Base-by-base conservation (phyloP, 64 coral and sea anemone genomes). In the Hydrozoanthus tunicans region DNA sequence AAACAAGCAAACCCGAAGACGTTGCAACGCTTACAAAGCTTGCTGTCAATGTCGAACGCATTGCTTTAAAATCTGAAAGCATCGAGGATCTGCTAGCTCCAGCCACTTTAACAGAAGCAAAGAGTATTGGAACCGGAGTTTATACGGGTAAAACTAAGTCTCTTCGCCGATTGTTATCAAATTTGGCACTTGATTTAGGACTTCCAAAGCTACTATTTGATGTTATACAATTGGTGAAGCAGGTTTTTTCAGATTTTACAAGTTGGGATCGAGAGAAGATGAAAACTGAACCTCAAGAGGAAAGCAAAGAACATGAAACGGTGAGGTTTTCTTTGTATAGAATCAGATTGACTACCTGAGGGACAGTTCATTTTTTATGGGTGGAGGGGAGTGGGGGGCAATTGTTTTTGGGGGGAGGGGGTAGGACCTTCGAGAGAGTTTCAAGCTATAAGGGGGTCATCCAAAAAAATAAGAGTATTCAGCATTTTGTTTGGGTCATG, bases 61-160 rank as follows among this genome's bases (percentile, higher is more conserved):
- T 88, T 51, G 17, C 84, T 73, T 14, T 73, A 5, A 88, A 88
- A 88, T 24, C 55, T 59, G 84, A 88, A 75, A 70, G 53, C 15
- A 73, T 60, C 23, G 69, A 88, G 14, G 84, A 88, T 5, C 20
- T 88, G 9, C 7, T 88, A 6, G 4, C 56, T 4, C 24, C 11
- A 15, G 84, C 73, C 57, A 52, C 70, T 14, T 27, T 56, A 17
- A 25, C 69, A 59, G 24, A n/a, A 61, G 56, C 56, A 6, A 88
- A 88, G 70, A 59, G 4, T 32, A 17, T 88, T 51, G 59, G 10
- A 7, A 43, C 55, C 5, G 84, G 32, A 14, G 73, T 74, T 60
- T 73, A 12, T 3, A 74, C 11, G 27, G 72, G 43, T 12, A 86
- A 73, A 67, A 23, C 64, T 5, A 86, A 58, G 54, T 32, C 54